Evolutionary conservation across 2,888 invertebrate species (phyloP).

Genomic region (Nasonovia ribisnigri): DNA sequence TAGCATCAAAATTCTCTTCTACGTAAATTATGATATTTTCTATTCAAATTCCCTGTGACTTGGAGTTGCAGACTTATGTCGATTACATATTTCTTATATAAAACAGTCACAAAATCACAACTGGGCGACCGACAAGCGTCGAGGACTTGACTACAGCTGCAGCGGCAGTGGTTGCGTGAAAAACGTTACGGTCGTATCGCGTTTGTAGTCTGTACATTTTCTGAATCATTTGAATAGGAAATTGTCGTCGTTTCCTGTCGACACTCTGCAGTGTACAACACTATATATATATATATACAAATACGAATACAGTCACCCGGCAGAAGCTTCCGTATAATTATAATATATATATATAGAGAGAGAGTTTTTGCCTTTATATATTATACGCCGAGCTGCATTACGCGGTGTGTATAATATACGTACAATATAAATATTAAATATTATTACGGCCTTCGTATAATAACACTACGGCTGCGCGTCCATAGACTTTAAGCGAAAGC

Average conservation of each 20-base stretch:
- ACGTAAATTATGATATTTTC: neutral
- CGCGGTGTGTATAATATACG: neutral
- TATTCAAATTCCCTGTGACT: neutral
- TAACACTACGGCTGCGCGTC: neutral
- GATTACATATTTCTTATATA: neutral
- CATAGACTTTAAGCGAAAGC: neutral
- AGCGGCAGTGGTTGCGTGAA: neutral
- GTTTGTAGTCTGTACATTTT: neutral
- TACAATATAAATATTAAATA: neutral
- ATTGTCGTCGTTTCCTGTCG: neutral
- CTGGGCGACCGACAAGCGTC: neutral
- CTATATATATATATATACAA: neutral
- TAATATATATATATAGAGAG: neutral
- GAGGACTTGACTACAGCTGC: neutral
- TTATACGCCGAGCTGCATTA: neutral
- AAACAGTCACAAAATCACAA: neutral
- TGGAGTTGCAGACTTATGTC: neutral
- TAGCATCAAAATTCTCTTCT: neutral
- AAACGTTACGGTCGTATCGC: neutral
- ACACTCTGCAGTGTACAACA: neutral
- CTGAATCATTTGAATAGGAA: neutral
- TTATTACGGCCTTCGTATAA: neutral
- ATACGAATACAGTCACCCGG: neutral
- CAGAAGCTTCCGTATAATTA: neutral
- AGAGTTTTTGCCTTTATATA: neutral